Percentiles rank a stretch among this genome's conserved stretches.
Evolutionary conservation across 2,888 invertebrate species (phyloP).

Genomic region (Melangyna quadrimaculata): DNA sequence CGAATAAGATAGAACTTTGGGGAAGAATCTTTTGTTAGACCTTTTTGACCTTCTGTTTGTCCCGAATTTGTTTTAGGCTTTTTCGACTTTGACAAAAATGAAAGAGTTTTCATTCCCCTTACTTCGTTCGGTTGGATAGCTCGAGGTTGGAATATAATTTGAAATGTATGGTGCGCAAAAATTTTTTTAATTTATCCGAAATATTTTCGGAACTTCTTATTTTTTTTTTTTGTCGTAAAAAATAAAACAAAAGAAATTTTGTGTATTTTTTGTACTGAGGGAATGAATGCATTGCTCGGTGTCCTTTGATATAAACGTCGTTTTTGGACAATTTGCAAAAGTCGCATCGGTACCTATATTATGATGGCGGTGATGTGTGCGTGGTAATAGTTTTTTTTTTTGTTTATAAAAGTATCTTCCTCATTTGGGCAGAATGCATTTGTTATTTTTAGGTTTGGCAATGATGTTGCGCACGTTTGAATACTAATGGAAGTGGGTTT

Average conservation of each 20-base stretch:
- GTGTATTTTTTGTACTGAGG: constrained; percentile 20
- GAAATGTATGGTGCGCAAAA: constrained; percentile 30
- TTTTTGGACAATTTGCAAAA: constrained; percentile 25
- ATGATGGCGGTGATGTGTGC: not conserved
- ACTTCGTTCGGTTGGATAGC: not conserved
- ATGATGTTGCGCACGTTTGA: constrained; percentile 26
- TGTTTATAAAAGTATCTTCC: constrained; percentile 54
- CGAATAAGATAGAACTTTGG: constrained; percentile 53
- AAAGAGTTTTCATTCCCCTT: constrained; percentile 6
- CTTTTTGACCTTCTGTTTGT: constrained; percentile 6
- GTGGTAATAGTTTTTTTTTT: constrained; percentile 69
- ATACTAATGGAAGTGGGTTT: constrained; percentile 50
- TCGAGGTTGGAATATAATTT: constrained; percentile 24
- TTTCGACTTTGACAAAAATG: constrained; percentile 30
- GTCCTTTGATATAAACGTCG: constrained; percentile 48
- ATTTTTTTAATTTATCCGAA: constrained; percentile 57
- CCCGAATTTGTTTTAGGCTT: not conserved
- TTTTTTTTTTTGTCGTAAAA: constrained; percentile 17
- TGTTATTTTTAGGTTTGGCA: constrained; percentile 36
- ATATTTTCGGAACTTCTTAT: constrained; percentile 37
- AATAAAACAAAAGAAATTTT: not conserved
- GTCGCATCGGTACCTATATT: not conserved
- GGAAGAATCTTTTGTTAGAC: constrained; percentile 48
- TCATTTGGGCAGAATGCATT: constrained; percentile 63
- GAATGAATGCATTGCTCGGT: constrained; percentile 56